phyloP scores from a whole-genome alignment of 2,797 vertebrate species.

The Sternotherus odoratus region DNA sequence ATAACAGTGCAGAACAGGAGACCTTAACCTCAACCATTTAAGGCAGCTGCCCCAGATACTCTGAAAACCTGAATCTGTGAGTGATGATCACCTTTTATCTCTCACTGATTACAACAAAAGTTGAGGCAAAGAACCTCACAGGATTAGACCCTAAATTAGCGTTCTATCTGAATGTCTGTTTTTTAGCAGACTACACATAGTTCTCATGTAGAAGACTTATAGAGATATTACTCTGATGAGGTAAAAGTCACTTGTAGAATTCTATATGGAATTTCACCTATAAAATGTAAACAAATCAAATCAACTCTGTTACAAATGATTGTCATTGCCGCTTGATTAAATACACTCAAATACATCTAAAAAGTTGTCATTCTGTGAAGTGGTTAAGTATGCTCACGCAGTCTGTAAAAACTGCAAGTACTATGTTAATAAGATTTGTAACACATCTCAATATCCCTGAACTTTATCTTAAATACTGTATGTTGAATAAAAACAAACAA shows the following conservation, averaged over 20 bases:
- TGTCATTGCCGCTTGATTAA: fast-evolving
- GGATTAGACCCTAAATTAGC: neutral
- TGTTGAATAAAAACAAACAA: too few relatives aligned
- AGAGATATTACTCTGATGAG: neutral
- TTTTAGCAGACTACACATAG: neutral
- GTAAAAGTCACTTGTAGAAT: fast-evolving
- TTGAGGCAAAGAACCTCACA: neutral
- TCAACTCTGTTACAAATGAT: neutral
- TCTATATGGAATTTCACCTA: neutral
- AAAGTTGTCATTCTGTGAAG: neutral
- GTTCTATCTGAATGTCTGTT: neutral
- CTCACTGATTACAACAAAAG: neutral
- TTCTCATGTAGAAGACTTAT: neutral
- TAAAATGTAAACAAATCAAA: neutral
- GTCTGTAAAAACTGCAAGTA: neutral
- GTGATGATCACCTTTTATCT: neutral
- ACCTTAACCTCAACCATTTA: neutral
- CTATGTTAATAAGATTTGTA: neutral
- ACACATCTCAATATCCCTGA: neutral
- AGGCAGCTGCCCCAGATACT: neutral
- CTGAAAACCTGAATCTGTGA: neutral
- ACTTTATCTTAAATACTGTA: too few relatives aligned
- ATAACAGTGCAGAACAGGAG: neutral
- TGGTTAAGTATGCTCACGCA: neutral
- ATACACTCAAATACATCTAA: neutral